Evolutionary conservation across 2,797 vertebrate genomes (phyloP), one percentile per base, ranked within the genome.

Genomic region (Spea hammondii): DNA sequence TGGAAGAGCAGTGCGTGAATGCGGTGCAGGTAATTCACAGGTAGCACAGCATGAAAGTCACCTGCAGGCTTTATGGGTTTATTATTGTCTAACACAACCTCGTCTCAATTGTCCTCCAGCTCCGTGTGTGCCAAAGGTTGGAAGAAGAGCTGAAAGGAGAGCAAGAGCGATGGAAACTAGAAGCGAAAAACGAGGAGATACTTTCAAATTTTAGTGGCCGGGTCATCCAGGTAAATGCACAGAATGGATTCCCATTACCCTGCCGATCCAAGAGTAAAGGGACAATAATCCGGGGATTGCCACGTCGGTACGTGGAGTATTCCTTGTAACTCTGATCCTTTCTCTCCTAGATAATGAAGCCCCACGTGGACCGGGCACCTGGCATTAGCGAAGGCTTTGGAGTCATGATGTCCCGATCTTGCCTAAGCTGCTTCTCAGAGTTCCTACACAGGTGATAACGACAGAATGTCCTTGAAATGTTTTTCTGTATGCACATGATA

Each of bases 1-100:
- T 98, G 81, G 95, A 97, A 83, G 92, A 94, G 70, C 91, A 95
- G 83, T 97, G 95, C 72, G 91, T 96, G 7, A 92, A 93, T 5
- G 94, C 93, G 0, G 93, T 97, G 57, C 90, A 95, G 94, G 96
- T 98, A 89, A 88, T 1, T 0, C 53, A 6, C 17, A n/a, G 3
- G 8, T 7, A 17, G 1, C 48, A 50, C 8, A 47, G 6, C 13
- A 17, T 49, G 4, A 8, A 59, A 8, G 9, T 17, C 5, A 7
- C 45, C 11, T 14, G 32, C 4, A 11, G 6, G 5, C 60, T 32
- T 32, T 32, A 32, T 3, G 32, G 14, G 5, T 65, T 65, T 9
- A 62, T 32, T 17, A 6, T 62, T 5, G 8, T 44, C 14, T 68
- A 4, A n/a, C 70, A 4, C n/a, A 17, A 4, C 48, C 6, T 8